Percentiles rank a stretch among this genome's conserved stretches.
Conservation (phyloP, 2,888 invertebrate species). For the Fragum fragum region DNA sequence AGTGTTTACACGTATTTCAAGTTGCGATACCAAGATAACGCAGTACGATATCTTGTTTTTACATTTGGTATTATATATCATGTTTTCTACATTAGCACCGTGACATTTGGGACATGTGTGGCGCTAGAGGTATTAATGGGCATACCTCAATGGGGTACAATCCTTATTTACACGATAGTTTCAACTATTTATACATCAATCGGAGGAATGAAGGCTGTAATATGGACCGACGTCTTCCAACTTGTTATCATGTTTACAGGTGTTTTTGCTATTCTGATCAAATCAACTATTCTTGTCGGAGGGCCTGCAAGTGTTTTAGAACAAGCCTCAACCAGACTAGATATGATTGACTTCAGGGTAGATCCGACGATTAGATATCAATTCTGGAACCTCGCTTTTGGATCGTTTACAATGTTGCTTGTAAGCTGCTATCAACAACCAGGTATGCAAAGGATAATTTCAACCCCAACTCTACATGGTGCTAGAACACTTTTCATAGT, state of each 20-base stretch:
- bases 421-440: conserved; percentile 29
- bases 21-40: conserved; percentile 33
- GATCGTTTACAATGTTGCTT: conserved; percentile 4
- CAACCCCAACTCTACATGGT: not conserved
- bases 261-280: conserved; percentile 28
- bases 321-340: conserved; percentile 20
- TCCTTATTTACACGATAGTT: conserved; percentile 23
- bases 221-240: conserved; percentile 53
- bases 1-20: conserved; percentile 46
- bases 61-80: conserved; percentile 22
- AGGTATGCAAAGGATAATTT: conserved; percentile 29
- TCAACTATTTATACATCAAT: conserved; percentile 43
- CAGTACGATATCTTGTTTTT: conserved; percentile 23
- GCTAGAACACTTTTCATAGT: conserved; percentile 4
- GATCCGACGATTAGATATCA: conserved; percentile 40
- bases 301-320: conserved; percentile 7
- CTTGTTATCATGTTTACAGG: conserved; percentile 39
- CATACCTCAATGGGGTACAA: conserved; percentile 40
- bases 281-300: conserved; percentile 28
- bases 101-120: conserved; percentile 36
- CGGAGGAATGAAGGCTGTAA: conserved; percentile 45
- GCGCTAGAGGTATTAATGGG: conserved; percentile 35
- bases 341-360: conserved; percentile 25
- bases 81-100: conserved; percentile 42
- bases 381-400: conserved; percentile 22